These are phyloP conservation scores for Prietella phreatophila DNA, from an alignment of 2,113 vertebrate species.

Conservation along the genomic window DNA sequence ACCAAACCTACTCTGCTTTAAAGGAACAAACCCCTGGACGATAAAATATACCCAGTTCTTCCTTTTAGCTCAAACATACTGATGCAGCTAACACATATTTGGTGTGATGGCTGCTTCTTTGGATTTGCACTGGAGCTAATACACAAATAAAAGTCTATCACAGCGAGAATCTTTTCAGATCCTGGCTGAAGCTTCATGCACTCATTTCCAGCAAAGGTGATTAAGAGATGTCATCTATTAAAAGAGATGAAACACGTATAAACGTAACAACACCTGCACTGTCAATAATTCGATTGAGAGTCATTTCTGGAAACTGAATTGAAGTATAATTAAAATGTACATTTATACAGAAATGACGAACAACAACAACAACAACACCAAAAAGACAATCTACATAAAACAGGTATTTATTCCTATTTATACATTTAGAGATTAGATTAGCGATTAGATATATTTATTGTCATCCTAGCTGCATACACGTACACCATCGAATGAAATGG, in stretches of 20 bases:
- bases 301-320: not conserved
- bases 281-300: not conserved
- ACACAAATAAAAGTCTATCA: not conserved
- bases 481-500: too few species aligned
- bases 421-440: too few species aligned
- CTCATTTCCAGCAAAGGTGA: not conserved
- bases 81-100: not conserved
- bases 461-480: too few species aligned
- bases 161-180: not conserved
- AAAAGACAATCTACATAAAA: not conserved
- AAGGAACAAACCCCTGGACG: not conserved
- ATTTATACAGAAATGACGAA: not conserved
- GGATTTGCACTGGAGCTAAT: not conserved
- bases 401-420: not conserved
- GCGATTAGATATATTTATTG: too few species aligned
- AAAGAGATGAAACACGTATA: not conserved
- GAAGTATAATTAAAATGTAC: not conserved
- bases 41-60: not conserved
- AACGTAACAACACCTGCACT: not conserved
- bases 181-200: not conserved
- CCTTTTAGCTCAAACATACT: not conserved
- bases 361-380: not conserved
- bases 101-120: not conserved
- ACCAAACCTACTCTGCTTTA: conserved; percentile 27
- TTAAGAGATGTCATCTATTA: not conserved